Evolutionary conservation across 2,888 invertebrate species (phyloP).

Genomic region (Dasysyrphus tricinctus): DNA sequence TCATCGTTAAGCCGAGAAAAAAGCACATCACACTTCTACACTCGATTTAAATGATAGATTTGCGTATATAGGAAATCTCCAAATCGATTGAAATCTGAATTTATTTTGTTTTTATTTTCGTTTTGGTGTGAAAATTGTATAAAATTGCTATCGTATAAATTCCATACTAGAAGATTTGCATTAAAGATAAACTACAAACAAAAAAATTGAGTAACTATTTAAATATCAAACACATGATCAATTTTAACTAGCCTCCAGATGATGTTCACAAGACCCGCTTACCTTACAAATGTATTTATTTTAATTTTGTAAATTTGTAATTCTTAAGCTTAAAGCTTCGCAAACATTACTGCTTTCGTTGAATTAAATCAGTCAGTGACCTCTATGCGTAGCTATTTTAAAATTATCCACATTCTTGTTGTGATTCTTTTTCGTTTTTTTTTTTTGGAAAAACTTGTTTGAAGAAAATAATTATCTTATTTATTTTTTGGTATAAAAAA

Average conservation of each 20-base stretch:
- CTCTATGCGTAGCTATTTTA: slow-evolving; percentile 3
- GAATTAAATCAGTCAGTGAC: slow-evolving; percentile 25
- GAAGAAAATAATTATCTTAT: not conserved
- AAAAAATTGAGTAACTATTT: not conserved
- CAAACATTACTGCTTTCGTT: slow-evolving; percentile 5
- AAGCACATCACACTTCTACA: not conserved
- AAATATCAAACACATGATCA: too few relatives aligned
- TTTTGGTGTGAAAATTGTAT: not conserved
- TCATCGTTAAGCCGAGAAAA: not conserved
- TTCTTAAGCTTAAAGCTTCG: not conserved
- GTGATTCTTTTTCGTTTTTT: not conserved
- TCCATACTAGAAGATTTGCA: not conserved
- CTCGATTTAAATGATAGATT: not conserved
- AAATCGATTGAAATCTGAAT: too few relatives aligned
- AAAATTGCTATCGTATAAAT: not conserved
- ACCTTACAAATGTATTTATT: not conserved
- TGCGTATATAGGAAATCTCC: too few relatives aligned
- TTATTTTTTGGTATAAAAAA: not conserved
- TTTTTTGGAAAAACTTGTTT: slow-evolving; percentile 11
- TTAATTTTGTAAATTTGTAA: slow-evolving; percentile 7
- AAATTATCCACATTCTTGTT: slow-evolving; percentile 6
- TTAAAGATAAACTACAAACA: not conserved
- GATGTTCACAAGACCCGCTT: not conserved
- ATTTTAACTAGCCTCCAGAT: not conserved
- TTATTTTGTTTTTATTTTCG: not conserved